Base-by-base conservation (phyloP, 2,113 vertebrate species). In the Talpa occidentalis region DNA sequence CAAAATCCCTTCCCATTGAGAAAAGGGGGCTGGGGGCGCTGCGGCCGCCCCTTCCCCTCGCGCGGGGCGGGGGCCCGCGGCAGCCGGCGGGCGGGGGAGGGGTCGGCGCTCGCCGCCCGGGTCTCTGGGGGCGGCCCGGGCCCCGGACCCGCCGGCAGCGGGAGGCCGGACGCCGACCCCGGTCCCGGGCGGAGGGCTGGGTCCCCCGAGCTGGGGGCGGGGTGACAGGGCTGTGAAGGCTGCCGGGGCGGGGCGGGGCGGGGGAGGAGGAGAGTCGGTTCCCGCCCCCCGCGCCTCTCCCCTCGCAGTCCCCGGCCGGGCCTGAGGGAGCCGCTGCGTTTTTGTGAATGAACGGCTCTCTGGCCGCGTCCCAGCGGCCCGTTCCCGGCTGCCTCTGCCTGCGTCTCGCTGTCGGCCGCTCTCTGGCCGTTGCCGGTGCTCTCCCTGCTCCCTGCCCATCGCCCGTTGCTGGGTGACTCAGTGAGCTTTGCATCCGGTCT, bases 311-410 rank as follows among this genome's bases (percentile, higher is more conserved):
- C 59, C 42, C 2, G 28, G 76, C 74, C 77, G 85, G 90, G 94
- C 95, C 86, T 66, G 89, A 83, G 66, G 85, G 47, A 94, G 69
- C 94, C 93, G 35, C 78, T 97, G 93, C 74, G 98, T 99, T 98
- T 99, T 99, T 99, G 99, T 99, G 99, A 99, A 99, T 99, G 99
- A 98, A 99, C 93, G 64, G 83, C 72, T 92, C 66, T 80, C 78
- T 81, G 90, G 80, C 70, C 95, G 98, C 98, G 98, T 98, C 98
- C 98, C 97, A 97, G 98, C 98, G 88, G 86, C 85, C 54, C 42
- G 84, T 89, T 90, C 89, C 94, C 95, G 90, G 88, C 93, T 95
- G 94, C 85, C 69, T 94, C 88, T 96, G 96, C 96, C 95, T 96
- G 94, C 97, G 94, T 97, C 96, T 95, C 97, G 90, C 94, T 96